Percentiles rank a stretch among this genome's conserved stretches.
These are phyloP conservation scores for Todiramphus chloris DNA, from an alignment of 2,113 vertebrate genomes.

Conservation along the genomic window DNA sequence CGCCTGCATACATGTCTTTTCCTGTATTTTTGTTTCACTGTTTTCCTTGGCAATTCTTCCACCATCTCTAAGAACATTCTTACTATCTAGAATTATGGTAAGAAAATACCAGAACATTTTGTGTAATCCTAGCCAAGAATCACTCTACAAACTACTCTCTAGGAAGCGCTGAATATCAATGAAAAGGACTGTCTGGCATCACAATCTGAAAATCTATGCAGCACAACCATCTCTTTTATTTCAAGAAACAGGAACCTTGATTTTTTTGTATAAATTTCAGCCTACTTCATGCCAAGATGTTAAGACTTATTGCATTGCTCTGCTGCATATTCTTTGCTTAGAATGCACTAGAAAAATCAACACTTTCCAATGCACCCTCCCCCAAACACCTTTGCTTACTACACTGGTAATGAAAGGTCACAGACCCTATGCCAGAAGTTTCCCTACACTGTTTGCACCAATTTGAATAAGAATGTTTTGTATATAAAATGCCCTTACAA, in stretches of 20 bases:
- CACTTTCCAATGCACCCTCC: background rate
- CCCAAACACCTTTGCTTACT: background rate
- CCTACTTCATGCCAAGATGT: background rate
- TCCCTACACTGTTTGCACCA: background rate
- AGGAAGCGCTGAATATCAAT: background rate
- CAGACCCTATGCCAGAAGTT: background rate
- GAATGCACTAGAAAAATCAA: background rate
- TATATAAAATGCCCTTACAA: slow-evolving; percentile 20
- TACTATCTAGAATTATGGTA: background rate
- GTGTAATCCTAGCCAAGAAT: background rate
- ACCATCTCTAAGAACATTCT: background rate
- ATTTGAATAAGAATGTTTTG: background rate
- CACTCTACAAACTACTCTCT: background rate
- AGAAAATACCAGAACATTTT: background rate
- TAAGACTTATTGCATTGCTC: background rate
- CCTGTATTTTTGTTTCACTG: background rate
- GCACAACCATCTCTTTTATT: background rate
- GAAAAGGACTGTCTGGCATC: background rate
- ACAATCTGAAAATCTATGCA: background rate
- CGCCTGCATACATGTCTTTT: background rate
- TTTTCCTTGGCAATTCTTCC: background rate
- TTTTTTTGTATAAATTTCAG: background rate
- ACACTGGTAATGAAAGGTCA: background rate
- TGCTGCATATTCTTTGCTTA: background rate
- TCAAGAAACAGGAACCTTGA: slow-evolving; percentile 10